phyloP scores from a whole-genome alignment of 2,113 vertebrate genomes.

The Neogale vison region DNA sequence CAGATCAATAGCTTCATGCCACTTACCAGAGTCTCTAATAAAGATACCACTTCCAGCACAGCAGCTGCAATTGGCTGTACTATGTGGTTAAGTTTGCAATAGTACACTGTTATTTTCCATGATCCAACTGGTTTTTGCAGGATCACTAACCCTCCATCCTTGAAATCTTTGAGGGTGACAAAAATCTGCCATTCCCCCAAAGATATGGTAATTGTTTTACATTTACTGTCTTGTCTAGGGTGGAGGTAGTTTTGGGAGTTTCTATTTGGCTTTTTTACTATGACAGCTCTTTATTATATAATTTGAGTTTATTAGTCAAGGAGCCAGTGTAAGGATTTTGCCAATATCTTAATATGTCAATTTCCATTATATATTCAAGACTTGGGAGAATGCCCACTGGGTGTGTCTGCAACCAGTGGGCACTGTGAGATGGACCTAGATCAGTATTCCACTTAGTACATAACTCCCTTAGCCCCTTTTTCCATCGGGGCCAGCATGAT shows the following conservation, averaged over 20 bases:
- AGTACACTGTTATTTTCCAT: neutral
- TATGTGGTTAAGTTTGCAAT: neutral
- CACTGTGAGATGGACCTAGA: neutral
- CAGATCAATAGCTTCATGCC: constrained; percentile 55
- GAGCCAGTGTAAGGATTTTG: neutral
- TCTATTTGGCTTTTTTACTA: neutral
- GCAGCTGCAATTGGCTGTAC: constrained; percentile 18
- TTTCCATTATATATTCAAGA: neutral
- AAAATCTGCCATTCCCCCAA: neutral
- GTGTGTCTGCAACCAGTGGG: neutral
- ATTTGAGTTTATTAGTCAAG: neutral
- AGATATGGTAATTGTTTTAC: neutral
- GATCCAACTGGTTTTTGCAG: neutral
- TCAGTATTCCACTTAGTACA: neutral
- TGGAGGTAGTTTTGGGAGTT: neutral
- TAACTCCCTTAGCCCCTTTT: neutral
- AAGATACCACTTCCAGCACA: constrained; percentile 23
- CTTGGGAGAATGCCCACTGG: neutral
- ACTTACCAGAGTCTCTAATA: constrained; percentile 44
- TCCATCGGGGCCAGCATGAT: neutral
- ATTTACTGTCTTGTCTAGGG: neutral
- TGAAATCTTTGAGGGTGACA: neutral
- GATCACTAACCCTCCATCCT: neutral
- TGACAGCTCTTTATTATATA: neutral
- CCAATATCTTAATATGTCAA: neutral